A percentile compares a stretch with the other conserved stretches of the same genome.
These are phyloP conservation scores for Fringilla coelebs DNA, from an alignment of 2,797 vertebrate genomes.

Conservation along the genomic window DNA sequence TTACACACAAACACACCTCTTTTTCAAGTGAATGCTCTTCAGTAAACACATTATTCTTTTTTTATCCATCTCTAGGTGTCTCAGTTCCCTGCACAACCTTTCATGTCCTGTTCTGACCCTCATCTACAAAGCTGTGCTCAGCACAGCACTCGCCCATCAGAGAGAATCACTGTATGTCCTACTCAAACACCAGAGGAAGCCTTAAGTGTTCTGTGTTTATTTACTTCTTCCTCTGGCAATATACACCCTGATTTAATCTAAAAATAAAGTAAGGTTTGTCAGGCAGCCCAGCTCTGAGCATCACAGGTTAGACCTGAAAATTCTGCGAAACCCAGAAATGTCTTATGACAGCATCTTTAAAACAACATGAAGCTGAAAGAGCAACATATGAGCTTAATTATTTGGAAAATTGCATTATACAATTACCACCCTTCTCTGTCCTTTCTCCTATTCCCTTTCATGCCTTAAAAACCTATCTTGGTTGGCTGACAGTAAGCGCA, in stretches of 20 bases:
- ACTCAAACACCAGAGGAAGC: constrained; percentile 7
- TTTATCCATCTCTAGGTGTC: neutral
- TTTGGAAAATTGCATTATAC: neutral
- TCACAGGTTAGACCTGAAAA: neutral
- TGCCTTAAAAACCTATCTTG: neutral
- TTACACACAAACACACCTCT: neutral
- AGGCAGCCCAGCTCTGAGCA: neutral
- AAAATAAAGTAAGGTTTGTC: constrained; percentile 26
- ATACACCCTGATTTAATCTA: neutral
- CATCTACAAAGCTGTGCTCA: neutral
- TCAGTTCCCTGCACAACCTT: neutral
- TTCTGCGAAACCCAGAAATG: neutral
- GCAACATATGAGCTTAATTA: neutral
- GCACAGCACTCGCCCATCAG: neutral
- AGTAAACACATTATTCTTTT: neutral
- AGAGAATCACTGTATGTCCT: neutral
- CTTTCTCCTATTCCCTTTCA: neutral
- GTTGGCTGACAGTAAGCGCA: neutral
- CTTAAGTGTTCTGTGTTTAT: neutral
- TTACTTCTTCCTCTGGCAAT: constrained; percentile 7
- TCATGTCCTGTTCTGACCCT: neutral
- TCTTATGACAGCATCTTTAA: neutral
- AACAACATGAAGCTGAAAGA: neutral
- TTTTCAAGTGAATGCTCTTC: neutral
- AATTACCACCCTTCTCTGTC: neutral